Conservation (phyloP, 2,888 invertebrate species). For the Erebia aethiops region DNA sequence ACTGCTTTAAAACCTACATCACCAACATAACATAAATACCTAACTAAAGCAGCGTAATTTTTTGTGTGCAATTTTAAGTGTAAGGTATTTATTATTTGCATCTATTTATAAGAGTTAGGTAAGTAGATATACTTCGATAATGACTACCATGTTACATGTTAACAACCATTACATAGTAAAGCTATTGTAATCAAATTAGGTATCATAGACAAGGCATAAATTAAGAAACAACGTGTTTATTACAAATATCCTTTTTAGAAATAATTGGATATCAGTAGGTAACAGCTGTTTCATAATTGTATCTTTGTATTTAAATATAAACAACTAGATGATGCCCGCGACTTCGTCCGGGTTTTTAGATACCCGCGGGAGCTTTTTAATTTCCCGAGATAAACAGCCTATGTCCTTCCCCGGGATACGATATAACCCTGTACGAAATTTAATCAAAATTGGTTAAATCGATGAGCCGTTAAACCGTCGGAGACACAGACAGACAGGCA, state of each 20-base stretch:
- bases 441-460: too few species aligned
- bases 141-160: background rate
- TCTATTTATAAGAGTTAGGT: background rate
- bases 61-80: too few species aligned
- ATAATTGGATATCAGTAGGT: conserved; percentile 19
- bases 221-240: conserved; percentile 15
- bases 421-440: too few species aligned
- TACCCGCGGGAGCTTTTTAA: too few species aligned
- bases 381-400: too few species aligned
- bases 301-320: conserved; percentile 15
- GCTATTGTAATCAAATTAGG: background rate
- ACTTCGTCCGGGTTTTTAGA: too few species aligned
- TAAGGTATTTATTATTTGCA: background rate
- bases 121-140: background rate
- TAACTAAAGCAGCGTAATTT: too few species aligned
- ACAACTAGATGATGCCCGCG: background rate
- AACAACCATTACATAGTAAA: background rate
- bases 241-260: conserved; percentile 5
- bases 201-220: conserved; percentile 8
- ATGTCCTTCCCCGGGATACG: too few species aligned
- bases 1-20: too few species aligned
- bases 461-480: too few species aligned
- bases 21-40: too few species aligned
- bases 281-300: conserved; percentile 15
- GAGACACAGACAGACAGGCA: too few species aligned